These are phyloP conservation scores for Sinohyriopsis cumingii DNA, from an alignment of 2,888 invertebrate species.

Conservation along the genomic window DNA sequence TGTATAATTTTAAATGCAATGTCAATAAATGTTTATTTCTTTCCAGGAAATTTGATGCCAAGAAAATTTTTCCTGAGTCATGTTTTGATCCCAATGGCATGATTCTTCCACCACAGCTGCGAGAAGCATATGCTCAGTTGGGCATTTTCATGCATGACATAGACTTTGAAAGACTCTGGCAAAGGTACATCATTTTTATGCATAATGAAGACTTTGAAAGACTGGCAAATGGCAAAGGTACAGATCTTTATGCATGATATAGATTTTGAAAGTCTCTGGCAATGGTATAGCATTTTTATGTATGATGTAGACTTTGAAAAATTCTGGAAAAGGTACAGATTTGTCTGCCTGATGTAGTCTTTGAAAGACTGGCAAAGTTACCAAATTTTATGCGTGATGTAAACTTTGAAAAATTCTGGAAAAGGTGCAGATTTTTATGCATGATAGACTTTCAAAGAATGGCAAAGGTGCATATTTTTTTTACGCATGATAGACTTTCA, in stretches of 20 bases:
- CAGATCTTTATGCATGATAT: no score
- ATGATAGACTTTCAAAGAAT: no score
- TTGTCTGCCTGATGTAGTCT: no score
- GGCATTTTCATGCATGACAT: constrained; percentile 47
- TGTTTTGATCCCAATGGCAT: constrained; percentile 48
- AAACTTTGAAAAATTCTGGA: constrained; percentile 44
- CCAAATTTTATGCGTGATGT: no score
- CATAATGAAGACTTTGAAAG: no score
- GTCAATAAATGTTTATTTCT: not conserved
- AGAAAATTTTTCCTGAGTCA: constrained; percentile 43
- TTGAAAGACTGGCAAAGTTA: no score
- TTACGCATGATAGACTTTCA: not conserved
- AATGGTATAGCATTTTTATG: constrained; percentile 32
- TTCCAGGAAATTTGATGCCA: constrained; percentile 48
- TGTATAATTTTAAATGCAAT: not conserved
- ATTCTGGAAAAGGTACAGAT: constrained; percentile 53
- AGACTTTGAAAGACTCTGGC: constrained; percentile 56
- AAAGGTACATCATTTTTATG: constrained; percentile 36
- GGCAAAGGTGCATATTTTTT: no score
- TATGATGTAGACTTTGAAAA: constrained; percentile 48
- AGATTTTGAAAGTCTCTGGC: no score
- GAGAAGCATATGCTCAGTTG: constrained; percentile 49
- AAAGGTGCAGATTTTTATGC: constrained; percentile 34
- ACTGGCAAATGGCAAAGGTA: no score
- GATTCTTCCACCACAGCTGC: constrained; percentile 53